A percentile compares a stretch with the other conserved stretches of the same genome.
These are phyloP conservation scores for Poliocrania exsul DNA, from an alignment of 2,797 vertebrate genomes.

Conservation along the genomic window DNA sequence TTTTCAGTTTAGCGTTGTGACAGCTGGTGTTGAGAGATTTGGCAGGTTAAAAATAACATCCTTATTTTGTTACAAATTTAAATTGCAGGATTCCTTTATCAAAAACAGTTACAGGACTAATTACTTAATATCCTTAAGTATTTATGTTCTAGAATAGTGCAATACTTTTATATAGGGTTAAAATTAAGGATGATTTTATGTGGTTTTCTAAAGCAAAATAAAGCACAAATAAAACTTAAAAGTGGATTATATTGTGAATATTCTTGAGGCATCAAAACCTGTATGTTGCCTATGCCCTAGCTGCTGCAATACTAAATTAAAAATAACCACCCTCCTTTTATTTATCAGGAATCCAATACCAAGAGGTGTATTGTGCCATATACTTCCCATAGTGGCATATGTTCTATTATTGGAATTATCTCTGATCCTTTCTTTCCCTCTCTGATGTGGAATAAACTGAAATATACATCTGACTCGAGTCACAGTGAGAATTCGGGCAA, in stretches of 20 bases:
- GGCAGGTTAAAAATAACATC: background rate
- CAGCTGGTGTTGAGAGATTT: background rate
- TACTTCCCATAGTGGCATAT: background rate
- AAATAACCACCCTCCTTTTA: background rate
- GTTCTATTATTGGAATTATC: conserved; percentile 22
- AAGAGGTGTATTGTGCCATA: background rate
- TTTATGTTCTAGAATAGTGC: background rate
- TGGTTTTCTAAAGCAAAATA: background rate
- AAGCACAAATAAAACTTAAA: background rate
- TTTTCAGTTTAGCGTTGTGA: background rate
- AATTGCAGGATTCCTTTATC: background rate
- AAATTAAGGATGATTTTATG: background rate
- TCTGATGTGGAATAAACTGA: conserved; percentile 45
- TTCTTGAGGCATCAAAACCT: background rate
- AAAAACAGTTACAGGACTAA: background rate
- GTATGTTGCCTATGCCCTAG: background rate
- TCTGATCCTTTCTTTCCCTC: conserved; percentile 28
- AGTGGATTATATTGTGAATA: background rate
- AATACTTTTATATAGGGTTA: background rate
- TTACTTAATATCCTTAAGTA: background rate
- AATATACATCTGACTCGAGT: conserved; percentile 39
- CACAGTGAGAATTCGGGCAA: background rate
- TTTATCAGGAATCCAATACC: background rate
- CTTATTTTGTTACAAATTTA: background rate
- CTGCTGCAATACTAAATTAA: background rate